Evolutionary conservation across 2,888 invertebrate species (phyloP).

Genomic region (Leistus spinibarbis): DNA sequence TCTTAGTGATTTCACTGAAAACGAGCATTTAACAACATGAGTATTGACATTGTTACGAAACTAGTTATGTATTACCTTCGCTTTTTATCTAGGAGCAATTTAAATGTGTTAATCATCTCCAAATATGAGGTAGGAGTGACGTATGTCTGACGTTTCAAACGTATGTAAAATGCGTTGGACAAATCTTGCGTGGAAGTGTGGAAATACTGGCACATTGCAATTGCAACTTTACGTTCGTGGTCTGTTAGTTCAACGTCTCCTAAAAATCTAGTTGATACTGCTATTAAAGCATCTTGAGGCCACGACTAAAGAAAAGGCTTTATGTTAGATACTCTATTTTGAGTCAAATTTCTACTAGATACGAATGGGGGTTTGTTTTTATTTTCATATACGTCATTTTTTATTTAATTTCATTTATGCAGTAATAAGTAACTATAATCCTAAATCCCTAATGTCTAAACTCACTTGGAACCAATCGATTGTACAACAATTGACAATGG

Average conservation of each 20-base stretch:
- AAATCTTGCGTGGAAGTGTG: slow-evolving; percentile 81
- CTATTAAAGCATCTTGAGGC: slow-evolving; percentile 91
- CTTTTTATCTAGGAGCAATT: slow-evolving; percentile 75
- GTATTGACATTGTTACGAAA: slow-evolving; percentile 10
- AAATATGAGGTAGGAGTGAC: slow-evolving; percentile 94
- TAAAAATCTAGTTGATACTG: slow-evolving; percentile 84
- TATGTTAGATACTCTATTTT: background rate
- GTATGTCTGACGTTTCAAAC: slow-evolving; percentile 80
- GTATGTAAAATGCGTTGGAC: slow-evolving; percentile 67
- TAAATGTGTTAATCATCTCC: slow-evolving; percentile 90
- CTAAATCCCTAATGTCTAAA: background rate
- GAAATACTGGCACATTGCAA: slow-evolving; percentile 88
- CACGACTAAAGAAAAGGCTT: slow-evolving; percentile 71
- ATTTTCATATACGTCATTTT: too few relatives aligned
- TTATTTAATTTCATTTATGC: background rate
- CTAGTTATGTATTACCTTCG: slow-evolving; percentile 62
- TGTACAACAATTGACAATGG: slow-evolving; percentile 93
- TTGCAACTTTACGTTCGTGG: slow-evolving; percentile 76
- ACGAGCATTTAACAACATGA: slow-evolving; percentile 4
- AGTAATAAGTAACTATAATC: background rate
- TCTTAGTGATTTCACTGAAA: slow-evolving; percentile 66
- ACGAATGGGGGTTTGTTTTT: too few relatives aligned
- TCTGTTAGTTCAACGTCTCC: slow-evolving; percentile 78
- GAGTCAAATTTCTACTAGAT: too few relatives aligned
- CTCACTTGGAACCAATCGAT: slow-evolving; percentile 91